Evolutionary conservation across 2,113 vertebrate species (phyloP), one percentile per base, ranked within the genome.

Genomic region (Neoarius graeffei): DNA sequence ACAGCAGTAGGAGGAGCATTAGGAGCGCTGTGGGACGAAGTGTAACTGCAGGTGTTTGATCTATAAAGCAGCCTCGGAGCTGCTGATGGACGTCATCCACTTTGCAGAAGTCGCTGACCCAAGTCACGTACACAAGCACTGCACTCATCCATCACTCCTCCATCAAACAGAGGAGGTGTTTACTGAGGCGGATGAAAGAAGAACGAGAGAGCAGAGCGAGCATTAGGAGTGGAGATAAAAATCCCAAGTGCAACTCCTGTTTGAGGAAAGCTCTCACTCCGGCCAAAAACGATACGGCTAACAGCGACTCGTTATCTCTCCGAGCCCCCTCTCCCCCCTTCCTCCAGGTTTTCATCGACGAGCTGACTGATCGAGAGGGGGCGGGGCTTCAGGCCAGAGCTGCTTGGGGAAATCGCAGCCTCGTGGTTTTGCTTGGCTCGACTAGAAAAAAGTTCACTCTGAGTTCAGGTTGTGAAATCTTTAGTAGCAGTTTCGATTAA

Each of bases 221-320:
- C 64, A 71, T 94, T 85, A 91, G 92, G 73, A 23, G 60, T 19
- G 56, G 10, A 85, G 86, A 60, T 87, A 91, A 93, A 85, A 85
- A 76, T 87, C 17, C 57, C 5, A 35, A 50, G 54, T 42, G 84
- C 54, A 86, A 86, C 50, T 83, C 81, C 81, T 89, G 30, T 86
- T 89, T 86, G 81, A 77, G 62, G 73, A 86, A 83, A 60, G 23
- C 27, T 59, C 67, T 76, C 81, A 8, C 54, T 23, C 62, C 59
- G 42, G 30, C 86, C 69, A 35, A 67, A 66, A 35, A 13, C 14
- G 11, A 71, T 81, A 81, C 83, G 90, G 93, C 92, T 93, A 89
- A 86, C 66, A 89, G 77, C 71, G 52, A 27, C 11, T 25, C 23
- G 35, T 27, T 64, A 84, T 84, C 60, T 84, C 23, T 14, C 52